Percentiles rank a stretch among this genome's conserved stretches.
Conservation (phyloP, 2,113 vertebrate species). For the Willisornis vidua region DNA sequence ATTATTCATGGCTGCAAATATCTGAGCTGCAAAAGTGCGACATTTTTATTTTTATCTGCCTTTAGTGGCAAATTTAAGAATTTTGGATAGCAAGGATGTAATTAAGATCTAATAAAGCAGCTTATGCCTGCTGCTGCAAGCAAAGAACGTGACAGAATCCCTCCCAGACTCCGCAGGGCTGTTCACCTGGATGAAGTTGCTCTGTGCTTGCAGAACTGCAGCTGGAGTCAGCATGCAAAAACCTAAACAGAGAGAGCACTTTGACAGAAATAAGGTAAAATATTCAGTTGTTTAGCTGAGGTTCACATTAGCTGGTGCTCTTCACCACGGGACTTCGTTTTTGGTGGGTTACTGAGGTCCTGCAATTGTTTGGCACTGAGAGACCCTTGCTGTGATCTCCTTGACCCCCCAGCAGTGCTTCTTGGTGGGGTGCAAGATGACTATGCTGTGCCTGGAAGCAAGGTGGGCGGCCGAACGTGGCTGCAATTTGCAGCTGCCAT, state of each 20-base stretch:
- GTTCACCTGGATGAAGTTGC: background rate
- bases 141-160: background rate
- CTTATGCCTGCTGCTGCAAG: background rate
- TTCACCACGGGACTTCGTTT: background rate
- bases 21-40: background rate
- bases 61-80: constrained; percentile 19
- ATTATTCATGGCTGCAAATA: constrained; percentile 44
- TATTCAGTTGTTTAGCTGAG: background rate
- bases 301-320: background rate
- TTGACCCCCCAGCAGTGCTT: accelerated
- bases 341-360: accelerated
- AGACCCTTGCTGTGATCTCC: background rate
- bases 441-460: background rate
- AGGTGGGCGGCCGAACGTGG: accelerated
- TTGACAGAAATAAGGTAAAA: background rate
- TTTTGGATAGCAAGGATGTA: constrained; percentile 7
- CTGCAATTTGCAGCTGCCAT: background rate
- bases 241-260: background rate
- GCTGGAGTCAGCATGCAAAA: background rate
- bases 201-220: background rate
- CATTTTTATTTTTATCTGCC: constrained; percentile 11
- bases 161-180: background rate
- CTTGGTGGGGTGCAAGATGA: background rate
- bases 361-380: background rate
- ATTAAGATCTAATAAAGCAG: constrained; percentile 32